Base-by-base conservation (phyloP, 2,797 vertebrate species). In the Oceanodroma leucorhoa region DNA sequence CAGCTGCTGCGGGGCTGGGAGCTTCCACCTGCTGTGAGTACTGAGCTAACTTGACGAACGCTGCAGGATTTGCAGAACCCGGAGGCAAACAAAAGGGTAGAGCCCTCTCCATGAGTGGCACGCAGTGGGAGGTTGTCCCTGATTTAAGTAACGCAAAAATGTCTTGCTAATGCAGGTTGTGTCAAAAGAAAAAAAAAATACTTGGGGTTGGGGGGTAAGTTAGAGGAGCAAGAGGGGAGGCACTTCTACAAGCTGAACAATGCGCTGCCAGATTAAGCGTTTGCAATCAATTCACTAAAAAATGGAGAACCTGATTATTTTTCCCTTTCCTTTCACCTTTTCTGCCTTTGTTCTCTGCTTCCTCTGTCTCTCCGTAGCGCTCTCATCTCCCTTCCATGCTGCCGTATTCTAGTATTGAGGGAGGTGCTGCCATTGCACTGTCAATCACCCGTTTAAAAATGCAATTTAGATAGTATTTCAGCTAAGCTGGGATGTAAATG, bases 391-490 rank as follows among this genome's bases (percentile, higher is more conserved):
- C 16, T 82, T 40, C 32, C 34, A n/a, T 0, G 1, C 46, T 90
- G 17, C 14, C 1, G 1, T 62, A 21, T 53, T 89, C 46, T 38
- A 11, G 14, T 24, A 48, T 1, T 71, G 79, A 80, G 71, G 66
- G 60, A 89, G 83, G 73, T 55, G 54, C 57, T 89, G 71, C 55
- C 41, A 8, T 93, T 87, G 65, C 50, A 14, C 54, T 91, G 87
- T 65, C 89, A 89, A 64, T 93, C 78, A 88, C 87, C 34, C 18
- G 2, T 72, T 93, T 83, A 81, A 80, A 94, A 90, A 89, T 85
- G 81, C 58, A 84, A 55, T 85, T 90, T 83, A 93, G 86, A 78
- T 89, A 93, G 64, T 76, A 88, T 94, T 94, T 93, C 94, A 93
- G 83, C 70, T 95, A 91, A 91, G 62, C 80, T 75, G 24, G 55